These are phyloP conservation scores for Rana temporaria DNA, from an alignment of 2,113 vertebrate species.

Conservation along the genomic window DNA sequence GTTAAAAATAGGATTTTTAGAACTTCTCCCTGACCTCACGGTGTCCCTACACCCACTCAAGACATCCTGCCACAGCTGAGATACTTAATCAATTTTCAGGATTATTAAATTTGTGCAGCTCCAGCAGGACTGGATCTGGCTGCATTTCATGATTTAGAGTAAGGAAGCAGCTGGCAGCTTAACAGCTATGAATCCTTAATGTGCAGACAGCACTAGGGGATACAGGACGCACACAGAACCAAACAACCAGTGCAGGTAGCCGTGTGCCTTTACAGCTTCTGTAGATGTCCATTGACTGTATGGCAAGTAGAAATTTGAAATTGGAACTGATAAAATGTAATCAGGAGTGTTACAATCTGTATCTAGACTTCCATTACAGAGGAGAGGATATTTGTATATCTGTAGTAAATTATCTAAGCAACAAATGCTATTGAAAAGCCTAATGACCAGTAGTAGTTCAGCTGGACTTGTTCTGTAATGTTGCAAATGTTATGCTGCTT, in stretches of 20 bases:
- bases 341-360: no score
- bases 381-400: no score
- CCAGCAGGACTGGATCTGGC: constrained; percentile 32
- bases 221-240: constrained; percentile 10
- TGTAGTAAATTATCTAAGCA: no score
- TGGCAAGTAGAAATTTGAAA: no score
- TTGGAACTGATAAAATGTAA: no score
- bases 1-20: constrained; percentile 7
- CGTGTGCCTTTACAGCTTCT: not conserved
- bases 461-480: no score
- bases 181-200: constrained; percentile 37
- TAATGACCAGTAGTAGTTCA: no score
- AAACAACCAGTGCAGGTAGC: constrained; percentile 13
- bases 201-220: constrained; percentile 13
- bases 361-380: no score
- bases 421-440: no score
- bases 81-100: constrained; percentile 57
- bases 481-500: no score
- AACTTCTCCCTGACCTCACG: constrained; percentile 30
- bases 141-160: constrained; percentile 40
- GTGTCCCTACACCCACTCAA: constrained; percentile 48
- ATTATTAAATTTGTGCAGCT: constrained; percentile 57
- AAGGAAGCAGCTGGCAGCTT: constrained; percentile 44
- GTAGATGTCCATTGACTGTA: not conserved
- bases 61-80: constrained; percentile 8